Conservation (phyloP, 2,113 vertebrate species). For the Corythoichthys haematopterus region DNA sequence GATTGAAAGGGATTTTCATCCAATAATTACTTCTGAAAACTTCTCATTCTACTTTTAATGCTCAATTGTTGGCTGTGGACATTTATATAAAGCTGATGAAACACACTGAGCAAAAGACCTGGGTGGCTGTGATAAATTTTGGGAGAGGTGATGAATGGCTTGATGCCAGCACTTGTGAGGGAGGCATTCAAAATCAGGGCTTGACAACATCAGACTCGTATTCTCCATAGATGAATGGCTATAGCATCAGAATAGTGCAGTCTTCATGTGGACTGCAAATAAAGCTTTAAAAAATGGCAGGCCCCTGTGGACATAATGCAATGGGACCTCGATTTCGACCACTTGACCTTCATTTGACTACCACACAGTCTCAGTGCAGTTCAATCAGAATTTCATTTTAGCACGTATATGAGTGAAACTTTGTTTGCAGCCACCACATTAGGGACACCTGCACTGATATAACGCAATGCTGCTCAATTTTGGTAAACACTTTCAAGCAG, state of each 20-base stretch:
- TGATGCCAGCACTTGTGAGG: constrained; percentile 35
- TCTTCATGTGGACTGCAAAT: constrained; percentile 14
- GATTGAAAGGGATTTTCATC: constrained; percentile 44
- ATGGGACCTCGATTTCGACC: constrained; percentile 2
- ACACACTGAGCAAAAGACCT: constrained; percentile 34
- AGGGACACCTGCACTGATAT: neutral
- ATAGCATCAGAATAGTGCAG: constrained; percentile 15
- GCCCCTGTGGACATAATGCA: constrained; percentile 15
- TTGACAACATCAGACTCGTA: constrained; percentile 19
- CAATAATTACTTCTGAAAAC: constrained; percentile 41
- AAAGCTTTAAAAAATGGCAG: constrained; percentile 19
- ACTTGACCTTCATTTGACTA: constrained; percentile 10
- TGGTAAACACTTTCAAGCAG: too few species aligned
- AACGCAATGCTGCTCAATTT: too few species aligned
- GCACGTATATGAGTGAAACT: neutral
- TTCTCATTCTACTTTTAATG: constrained; percentile 47
- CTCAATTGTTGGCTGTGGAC: constrained; percentile 50
- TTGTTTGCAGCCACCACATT: neutral
- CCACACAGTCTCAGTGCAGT: neutral
- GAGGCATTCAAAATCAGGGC: constrained; percentile 20
- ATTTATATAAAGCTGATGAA: constrained; percentile 52
- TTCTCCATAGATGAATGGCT: constrained; percentile 16
- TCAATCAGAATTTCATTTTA: constrained; percentile 10
- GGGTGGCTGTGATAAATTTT: constrained; percentile 36
- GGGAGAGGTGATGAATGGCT: constrained; percentile 26